Percentiles rank a stretch among this genome's conserved stretches.
These are phyloP conservation scores for Noctua comes DNA, from an alignment of 2,888 invertebrate genomes.

Conservation along the genomic window DNA sequence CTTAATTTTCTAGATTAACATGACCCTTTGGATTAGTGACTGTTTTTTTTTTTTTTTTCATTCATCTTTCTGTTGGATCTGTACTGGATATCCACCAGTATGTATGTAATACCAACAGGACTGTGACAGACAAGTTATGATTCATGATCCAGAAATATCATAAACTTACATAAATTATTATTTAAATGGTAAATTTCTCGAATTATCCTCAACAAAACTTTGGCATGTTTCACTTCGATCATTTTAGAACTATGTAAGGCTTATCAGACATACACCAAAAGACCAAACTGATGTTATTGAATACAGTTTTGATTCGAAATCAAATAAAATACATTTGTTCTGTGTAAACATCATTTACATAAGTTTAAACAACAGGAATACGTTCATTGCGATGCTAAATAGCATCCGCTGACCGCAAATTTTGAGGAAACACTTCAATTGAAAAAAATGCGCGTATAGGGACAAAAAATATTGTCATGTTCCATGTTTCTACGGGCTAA, in stretches of 20 bases:
- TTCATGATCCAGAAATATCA: conserved; percentile 25
- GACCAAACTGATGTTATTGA: conserved; percentile 15
- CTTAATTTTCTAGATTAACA: not conserved
- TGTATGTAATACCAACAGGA: not conserved
- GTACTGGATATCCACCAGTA: not conserved
- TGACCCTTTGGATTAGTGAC: not conserved
- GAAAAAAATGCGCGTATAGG: conserved; percentile 72
- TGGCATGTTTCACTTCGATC: conserved; percentile 9
- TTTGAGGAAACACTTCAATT: conserved; percentile 73
- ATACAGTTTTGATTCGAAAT: conserved; percentile 1
- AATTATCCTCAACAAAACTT: conserved; percentile 25
- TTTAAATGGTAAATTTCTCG: conserved; percentile 7
- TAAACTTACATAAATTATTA: not conserved
- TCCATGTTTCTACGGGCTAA: conserved; percentile 53
- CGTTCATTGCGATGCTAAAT: conserved; percentile 61
- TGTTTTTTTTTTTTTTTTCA: not conserved
- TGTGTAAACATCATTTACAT: conserved; percentile 44
- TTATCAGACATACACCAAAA: conserved; percentile 13
- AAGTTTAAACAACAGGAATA: conserved; percentile 61
- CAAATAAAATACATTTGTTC: conserved; percentile 12
- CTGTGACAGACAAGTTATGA: conserved; percentile 11
- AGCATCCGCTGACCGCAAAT: conserved; percentile 61
- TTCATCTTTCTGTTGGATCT: not conserved
- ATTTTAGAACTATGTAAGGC: conserved; percentile 1
- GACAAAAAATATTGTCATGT: conserved; percentile 57